Evolutionary conservation across 2,113 vertebrate species (phyloP), one percentile per base, ranked within the genome.

Genomic region (Neomonachus schauinslandi): DNA sequence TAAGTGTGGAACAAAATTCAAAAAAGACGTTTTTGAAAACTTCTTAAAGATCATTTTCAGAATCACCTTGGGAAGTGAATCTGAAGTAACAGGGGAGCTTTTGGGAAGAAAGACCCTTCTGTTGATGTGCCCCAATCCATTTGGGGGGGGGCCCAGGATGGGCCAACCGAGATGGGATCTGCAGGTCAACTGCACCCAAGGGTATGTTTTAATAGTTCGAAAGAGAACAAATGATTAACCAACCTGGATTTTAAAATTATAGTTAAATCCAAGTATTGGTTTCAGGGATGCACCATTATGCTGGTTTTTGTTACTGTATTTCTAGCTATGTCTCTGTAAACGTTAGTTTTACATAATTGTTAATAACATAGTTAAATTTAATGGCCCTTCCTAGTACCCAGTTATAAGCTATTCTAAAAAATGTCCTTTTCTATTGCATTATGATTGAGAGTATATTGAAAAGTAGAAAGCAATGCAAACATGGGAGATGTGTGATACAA

Each of bases 261-360:
- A 31, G 24, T 36, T 67, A 57, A 80, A 85, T 42, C 46, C 24
- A 84, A 95, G 22, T 36, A 57, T 36, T 53, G 74, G 4, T 49
- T 81, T 85, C 5, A 39, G 42, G 57, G 80, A 49, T 24, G 11
- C 4, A 57, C 11, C 13, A 85, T 49, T 31, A 67, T 7, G 33
- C 15, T 82, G 46, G 9, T 3, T 82, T 96, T 53, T 76, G 31
- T 77, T 86, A 53, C 33, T 88, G 5, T n/a, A 36, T 91, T 42
- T 82, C 36, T 61, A 76, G 19, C 16, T 42, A 31, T 61, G 18
- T 8, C 9, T 65, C 26, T 91, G 42, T 63, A 84, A 22, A 81
- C 7, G 7, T 71, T 31, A 82, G 67, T 97, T 94, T 87, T 94
- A 86, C 12, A n/a, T 24, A 22, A 83, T 55, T 82, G 80, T 93